These are phyloP conservation scores for Drosophila seclusa DNA, from an alignment of 2,888 invertebrate species.

Conservation along the genomic window DNA sequence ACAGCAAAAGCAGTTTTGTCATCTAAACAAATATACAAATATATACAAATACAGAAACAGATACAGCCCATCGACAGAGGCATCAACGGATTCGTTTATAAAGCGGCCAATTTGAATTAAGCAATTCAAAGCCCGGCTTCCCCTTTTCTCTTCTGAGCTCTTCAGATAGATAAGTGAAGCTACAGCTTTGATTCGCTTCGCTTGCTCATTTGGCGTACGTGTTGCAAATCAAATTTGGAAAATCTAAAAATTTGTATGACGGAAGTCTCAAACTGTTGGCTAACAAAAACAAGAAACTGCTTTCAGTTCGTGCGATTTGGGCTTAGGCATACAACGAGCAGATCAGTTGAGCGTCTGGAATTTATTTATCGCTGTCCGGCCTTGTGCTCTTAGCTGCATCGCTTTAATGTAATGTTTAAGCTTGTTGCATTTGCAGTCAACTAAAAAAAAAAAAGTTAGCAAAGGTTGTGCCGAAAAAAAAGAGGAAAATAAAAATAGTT, in stretches of 20 bases:
- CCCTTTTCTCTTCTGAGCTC: neutral
- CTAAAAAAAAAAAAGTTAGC: neutral
- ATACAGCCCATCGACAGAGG: constrained; percentile 47
- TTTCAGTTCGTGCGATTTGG: constrained; percentile 33
- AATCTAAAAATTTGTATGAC: constrained; percentile 57
- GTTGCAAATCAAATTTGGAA: constrained; percentile 61
- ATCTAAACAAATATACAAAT: constrained; percentile 28
- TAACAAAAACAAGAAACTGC: constrained; percentile 7
- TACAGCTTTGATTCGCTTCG: constrained; percentile 4
- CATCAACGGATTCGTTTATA: constrained; percentile 52
- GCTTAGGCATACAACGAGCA: constrained; percentile 21
- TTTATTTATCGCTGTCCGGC: constrained; percentile 29
- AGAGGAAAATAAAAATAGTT: constrained; percentile 18
- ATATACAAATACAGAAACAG: constrained; percentile 1
- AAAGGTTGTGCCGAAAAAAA: constrained; percentile 19
- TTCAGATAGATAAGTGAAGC: constrained; percentile 5
- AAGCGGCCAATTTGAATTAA: constrained; percentile 59
- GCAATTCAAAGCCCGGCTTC: constrained; percentile 13
- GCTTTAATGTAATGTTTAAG: constrained; percentile 29
- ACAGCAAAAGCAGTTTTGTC: constrained; percentile 34
- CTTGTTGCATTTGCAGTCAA: constrained; percentile 27
- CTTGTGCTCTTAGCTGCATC: constrained; percentile 19
- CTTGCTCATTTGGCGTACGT: constrained; percentile 47
- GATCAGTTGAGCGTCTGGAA: neutral
- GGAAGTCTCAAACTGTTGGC: constrained; percentile 45